A percentile compares a stretch with the other conserved stretches of the same genome.
These are phyloP conservation scores for Diabrotica virgifera DNA, from an alignment of 1,140 invertebrate species.

Conservation along the genomic window DNA sequence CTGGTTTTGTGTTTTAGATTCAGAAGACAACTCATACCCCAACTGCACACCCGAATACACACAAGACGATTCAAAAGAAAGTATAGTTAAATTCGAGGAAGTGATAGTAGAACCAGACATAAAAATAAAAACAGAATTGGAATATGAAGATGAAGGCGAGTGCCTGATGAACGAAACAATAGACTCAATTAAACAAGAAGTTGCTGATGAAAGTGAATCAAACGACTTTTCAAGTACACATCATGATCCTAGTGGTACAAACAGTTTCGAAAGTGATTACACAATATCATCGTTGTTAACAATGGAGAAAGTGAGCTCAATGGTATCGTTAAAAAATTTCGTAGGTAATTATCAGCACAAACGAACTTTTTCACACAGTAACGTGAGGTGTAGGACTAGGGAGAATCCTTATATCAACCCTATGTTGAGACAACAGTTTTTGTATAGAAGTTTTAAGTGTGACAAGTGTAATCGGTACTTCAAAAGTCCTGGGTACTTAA, in stretches of 20 bases:
- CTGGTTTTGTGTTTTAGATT: conserved; percentile 15
- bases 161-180: background rate
- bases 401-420: conserved; percentile 47
- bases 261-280: conserved; percentile 7
- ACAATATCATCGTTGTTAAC: background rate
- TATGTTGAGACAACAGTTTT: conserved; percentile 44
- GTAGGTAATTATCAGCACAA: conserved; percentile 29
- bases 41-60: background rate
- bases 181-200: conserved; percentile 8
- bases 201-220: conserved; percentile 3
- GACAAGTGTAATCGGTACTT: conserved; percentile 44
- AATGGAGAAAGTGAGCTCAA: conserved; percentile 6
- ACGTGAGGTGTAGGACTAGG: conserved; percentile 40
- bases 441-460: conserved; percentile 44
- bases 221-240: background rate
- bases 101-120: conserved; percentile 43
- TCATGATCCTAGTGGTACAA: background rate
- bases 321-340: conserved; percentile 31
- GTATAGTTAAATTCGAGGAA: conserved; percentile 30
- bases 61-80: background rate
- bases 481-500: conserved; percentile 47
- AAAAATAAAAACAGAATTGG: conserved; percentile 40
- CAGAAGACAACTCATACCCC: conserved; percentile 34
- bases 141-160: conserved; percentile 32
- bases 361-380: conserved; percentile 35